Evolutionary conservation across 1,140 invertebrate species (phyloP).

Genomic region (Papilio helenus): DNA sequence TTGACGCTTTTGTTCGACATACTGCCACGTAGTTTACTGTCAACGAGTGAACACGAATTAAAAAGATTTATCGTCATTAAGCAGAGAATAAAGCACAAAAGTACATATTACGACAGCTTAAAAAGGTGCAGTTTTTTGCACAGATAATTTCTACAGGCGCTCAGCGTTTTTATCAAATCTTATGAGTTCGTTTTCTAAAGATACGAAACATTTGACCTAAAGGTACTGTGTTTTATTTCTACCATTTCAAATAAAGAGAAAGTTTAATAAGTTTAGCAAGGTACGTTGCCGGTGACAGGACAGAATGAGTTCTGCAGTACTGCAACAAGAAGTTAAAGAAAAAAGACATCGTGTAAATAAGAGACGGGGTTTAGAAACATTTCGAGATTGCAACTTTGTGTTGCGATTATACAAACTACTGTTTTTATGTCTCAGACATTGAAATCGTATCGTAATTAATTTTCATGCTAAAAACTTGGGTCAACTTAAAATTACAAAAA

Average conservation of each 20-base stretch:
- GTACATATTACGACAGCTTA: neutral
- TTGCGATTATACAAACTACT: neutral
- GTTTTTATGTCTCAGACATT: neutral
- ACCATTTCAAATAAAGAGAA: conserved; percentile 10
- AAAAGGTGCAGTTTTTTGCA: neutral
- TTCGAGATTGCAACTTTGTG: conserved; percentile 9
- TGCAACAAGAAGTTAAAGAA: conserved; percentile 16
- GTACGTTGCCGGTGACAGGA: conserved; percentile 14
- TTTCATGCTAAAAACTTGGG: neutral
- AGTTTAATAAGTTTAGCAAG: conserved; percentile 19
- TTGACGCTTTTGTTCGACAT: conserved; percentile 9
- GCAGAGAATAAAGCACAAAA: neutral
- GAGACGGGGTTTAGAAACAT: conserved; percentile 16
- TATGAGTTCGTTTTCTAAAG: neutral
- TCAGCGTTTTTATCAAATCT: neutral
- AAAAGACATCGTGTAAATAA: conserved; percentile 26
- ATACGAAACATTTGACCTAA: neutral
- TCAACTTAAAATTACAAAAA: neutral
- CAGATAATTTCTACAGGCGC: neutral
- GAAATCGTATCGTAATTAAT: neutral
- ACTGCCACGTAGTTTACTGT: conserved; percentile 6
- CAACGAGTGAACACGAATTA: conserved; percentile 20
- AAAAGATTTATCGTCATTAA: conserved; percentile 29
- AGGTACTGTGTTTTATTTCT: neutral
- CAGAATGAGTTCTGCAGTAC: conserved; percentile 15